A percentile compares a stretch with the other conserved stretches of the same genome.
Conservation (phyloP, 2,797 vertebrate species). For the Falco concolor region DNA sequence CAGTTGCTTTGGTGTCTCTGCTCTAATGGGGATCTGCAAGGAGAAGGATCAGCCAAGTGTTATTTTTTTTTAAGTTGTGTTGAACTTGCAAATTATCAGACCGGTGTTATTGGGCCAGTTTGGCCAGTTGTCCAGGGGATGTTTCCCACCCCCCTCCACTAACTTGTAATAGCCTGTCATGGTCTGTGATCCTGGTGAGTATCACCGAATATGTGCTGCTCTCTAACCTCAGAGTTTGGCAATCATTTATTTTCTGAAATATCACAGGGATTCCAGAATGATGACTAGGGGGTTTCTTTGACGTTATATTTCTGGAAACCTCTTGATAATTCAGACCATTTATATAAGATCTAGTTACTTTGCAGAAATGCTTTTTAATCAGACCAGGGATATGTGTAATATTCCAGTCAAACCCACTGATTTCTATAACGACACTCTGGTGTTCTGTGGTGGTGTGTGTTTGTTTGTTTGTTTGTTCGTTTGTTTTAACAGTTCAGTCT, state of each 20-base stretch:
- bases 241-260: background rate
- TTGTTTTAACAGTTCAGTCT: background rate
- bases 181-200: background rate
- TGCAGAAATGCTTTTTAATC: background rate
- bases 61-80: background rate
- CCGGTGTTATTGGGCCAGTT: background rate
- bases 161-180: background rate
- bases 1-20: background rate
- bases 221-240: background rate
- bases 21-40: background rate
- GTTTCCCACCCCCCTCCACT: background rate
- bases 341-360: background rate
- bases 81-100: background rate
- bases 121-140: background rate
- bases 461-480: background rate
- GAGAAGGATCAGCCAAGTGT: background rate
- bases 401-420: background rate
- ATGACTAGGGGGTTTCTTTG: background rate
- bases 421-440: background rate
- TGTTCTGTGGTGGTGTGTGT: background rate
- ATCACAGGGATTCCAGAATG: background rate
- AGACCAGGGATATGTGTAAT: background rate
- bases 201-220: background rate
- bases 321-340: background rate
- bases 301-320: background rate